Base-by-base conservation (phyloP, 2,888 invertebrate genomes). In the Sarcophaga subvicina region DNA sequence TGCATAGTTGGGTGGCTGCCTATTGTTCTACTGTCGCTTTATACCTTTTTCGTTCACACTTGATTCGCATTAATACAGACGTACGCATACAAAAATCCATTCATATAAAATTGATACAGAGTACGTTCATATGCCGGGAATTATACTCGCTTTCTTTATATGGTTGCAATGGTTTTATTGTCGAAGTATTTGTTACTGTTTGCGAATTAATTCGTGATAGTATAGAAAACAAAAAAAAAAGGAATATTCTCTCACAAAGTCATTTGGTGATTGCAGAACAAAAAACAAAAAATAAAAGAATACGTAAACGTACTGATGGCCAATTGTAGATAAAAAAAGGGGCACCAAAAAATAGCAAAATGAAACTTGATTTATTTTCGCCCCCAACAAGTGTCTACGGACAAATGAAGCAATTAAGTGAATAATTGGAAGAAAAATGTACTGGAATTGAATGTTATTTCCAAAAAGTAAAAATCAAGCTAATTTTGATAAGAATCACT, bases 21-120 rank as follows among this genome's bases (percentile, higher is more conserved):
- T 37, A 37, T 37, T 37, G 37, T 37, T 37, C 10, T 2, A 37
- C 37, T 37, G 37, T 37, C 37, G 8, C 37, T 60, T 77, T 59
- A 22, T 77, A 66, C 71, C 45, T 54, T 71, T 77, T 54, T 83
- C 54, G 64, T 71, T 83, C 82, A 83, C 82, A 77, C 82, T 71
- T 76, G 64, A 83, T 72, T 25, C 66, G 22, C 25, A 78, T n/a
- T 27, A 20, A 59, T 22, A 73, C 27, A 60, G 20, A 20, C 62
- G 62, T 54, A 73, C 64, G 62, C 63, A 67, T 66, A 25, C 60
- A 37, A 37, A 8, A 37, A 8, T 37, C 37, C 37, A 37, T 37
- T 37, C 37, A 37, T 2, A 37, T 37, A 37, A 37, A 37, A 37
- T 37, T 8, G 8, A 37, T 37, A 37, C 37, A 37, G 10, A 37